Conservation (phyloP, 2,888 invertebrate species). For the Amaurobius ferox region DNA sequence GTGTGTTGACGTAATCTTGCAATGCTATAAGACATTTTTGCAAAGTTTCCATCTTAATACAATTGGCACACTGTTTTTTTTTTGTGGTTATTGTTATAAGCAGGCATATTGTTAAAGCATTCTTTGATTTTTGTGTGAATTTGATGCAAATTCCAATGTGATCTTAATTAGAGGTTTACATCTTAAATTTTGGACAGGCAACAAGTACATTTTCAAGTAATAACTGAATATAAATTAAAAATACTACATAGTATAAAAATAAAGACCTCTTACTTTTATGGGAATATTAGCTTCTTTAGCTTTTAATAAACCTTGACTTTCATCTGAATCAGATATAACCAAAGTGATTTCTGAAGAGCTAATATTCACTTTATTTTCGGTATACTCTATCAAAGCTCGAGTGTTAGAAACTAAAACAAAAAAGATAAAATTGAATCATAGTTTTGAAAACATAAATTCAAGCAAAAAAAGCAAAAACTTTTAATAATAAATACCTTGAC, state of each 20-base stretch:
- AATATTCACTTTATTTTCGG: conserved; percentile 82
- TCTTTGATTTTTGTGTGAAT: no score
- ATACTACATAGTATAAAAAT: not conserved
- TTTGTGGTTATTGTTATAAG: no score
- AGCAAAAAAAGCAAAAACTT: not conserved
- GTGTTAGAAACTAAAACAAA: conserved; percentile 80
- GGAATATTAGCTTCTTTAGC: conserved; percentile 87
- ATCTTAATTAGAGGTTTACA: no score
- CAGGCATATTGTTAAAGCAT: no score
- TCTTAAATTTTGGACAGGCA: no score
- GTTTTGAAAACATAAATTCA: not conserved
- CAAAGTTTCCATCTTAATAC: no score
- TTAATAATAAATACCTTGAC: conserved; percentile 22
- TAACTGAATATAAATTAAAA: not conserved
- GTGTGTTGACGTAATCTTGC: no score
- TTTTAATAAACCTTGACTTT: conserved; percentile 83
- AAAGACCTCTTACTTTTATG: conserved; percentile 80
- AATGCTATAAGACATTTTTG: no score
- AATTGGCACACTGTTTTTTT: no score
- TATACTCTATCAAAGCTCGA: conserved; percentile 88
- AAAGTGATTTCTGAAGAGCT: conserved; percentile 85
- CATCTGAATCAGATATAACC: conserved; percentile 88
- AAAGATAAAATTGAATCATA: not conserved
- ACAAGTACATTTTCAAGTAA: no score
- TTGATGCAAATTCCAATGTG: no score